Evolutionary conservation across 2,797 vertebrate species (phyloP), one percentile per base, ranked within the genome.

Genomic region (Sebastes vulpes): DNA sequence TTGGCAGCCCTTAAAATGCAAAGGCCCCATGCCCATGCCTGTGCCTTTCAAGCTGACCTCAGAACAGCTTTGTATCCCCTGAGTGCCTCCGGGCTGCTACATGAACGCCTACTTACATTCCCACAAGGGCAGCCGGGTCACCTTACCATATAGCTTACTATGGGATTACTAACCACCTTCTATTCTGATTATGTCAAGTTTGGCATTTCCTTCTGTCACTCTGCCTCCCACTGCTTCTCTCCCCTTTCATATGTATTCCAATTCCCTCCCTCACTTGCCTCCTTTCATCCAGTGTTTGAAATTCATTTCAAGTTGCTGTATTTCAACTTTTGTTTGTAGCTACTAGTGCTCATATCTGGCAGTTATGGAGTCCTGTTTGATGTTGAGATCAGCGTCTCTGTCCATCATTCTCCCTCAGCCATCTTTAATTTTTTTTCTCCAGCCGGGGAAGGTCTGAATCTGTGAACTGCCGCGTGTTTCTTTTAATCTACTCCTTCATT

Each of bases 31-130:
- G 54, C 53, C 54, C 35, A 21, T 68, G 54, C 65, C 21, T 46
- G 63, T 42, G 85, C 84, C 84, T 91, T 89, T 84, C 64, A 69
- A 79, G 74, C 81, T 92, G 92, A 91, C 91, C 84, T 82, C 79
- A n/a, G 79, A 90, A 84, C 86, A 84, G 84, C 75, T 86, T 83
- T 75, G 50, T 69, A 71, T 89, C 78, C 78, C 46, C 26, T 7
- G 26, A 79, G 76, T 46, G 53, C 83, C 77, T 79, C n/a, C 23
- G 52, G 72, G 72, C 74, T 65, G 38, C 75, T 63, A 38, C 67
- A 64, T 63, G 54, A 75, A 81, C 28, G 31, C 74, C 74, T 57
- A 42, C 84, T 77, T 75, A 10, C 75, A 66, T 54, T 63, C 66
- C 42, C 72, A 26, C 31, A 75, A 74, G 75, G 65, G 67, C 71